Evolutionary conservation across 2,797 vertebrate genomes (phyloP).

Genomic region (Hoplostethus mediterraneus): DNA sequence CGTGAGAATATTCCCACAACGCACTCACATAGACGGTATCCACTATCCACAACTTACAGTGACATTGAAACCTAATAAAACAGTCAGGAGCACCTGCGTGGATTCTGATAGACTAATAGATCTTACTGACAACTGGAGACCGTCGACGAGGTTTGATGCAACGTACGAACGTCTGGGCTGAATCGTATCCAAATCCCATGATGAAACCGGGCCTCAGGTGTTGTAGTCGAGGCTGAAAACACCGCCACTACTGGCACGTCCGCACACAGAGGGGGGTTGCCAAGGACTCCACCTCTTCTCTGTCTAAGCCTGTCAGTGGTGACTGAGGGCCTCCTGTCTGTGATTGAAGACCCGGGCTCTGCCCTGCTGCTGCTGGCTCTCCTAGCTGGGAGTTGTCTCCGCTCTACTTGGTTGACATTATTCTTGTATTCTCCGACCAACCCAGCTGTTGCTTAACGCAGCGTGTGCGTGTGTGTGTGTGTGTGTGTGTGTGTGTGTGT

Average conservation of each 20-base stretch:
- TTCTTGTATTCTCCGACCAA: constrained; percentile 65
- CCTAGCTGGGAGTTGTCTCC: constrained; percentile 50
- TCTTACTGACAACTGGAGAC: constrained; percentile 48
- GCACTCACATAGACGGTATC: constrained; percentile 28
- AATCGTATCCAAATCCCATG: constrained; percentile 30
- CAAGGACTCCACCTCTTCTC: constrained; percentile 25
- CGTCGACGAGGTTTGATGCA: constrained; percentile 40
- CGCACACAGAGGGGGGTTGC: constrained; percentile 17
- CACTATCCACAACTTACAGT: constrained; percentile 37
- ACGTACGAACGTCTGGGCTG: constrained; percentile 36
- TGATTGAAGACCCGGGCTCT: constrained; percentile 72
- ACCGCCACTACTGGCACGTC: constrained; percentile 33
- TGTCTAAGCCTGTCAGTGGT: constrained; percentile 47
- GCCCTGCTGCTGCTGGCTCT: constrained; percentile 44
- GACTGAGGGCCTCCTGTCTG: constrained; percentile 51
- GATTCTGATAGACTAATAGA: constrained; percentile 11
- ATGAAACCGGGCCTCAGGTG: constrained; percentile 21
- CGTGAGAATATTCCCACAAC: constrained; percentile 66
- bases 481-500: constrained; percentile 24
- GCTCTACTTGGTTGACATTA: constrained; percentile 74
- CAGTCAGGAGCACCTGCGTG: constrained; percentile 7
- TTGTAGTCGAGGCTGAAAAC: constrained; percentile 41
- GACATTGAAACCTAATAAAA: constrained; percentile 56
- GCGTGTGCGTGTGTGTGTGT: constrained; percentile 31
- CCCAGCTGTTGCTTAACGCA: constrained; percentile 51